phyloP scores from a whole-genome alignment of 1,140 invertebrate species.

The Trichonephila clavata region DNA sequence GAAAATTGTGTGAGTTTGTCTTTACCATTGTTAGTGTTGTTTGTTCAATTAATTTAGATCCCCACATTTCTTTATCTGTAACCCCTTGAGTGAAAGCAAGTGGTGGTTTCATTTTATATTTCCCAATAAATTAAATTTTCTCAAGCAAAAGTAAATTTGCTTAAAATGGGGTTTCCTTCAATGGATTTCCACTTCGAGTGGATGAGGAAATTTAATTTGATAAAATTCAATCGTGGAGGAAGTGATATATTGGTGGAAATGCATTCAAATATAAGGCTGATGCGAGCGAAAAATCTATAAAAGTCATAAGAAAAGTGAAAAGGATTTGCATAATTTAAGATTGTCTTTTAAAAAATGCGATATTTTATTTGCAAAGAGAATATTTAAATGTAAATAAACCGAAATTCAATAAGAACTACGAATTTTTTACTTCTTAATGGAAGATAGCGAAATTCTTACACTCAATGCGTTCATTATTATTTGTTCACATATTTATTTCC shows the following conservation, averaged over 20 bases:
- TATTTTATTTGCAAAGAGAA: too few species aligned
- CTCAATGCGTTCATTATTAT: too few species aligned
- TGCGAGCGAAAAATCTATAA: background rate
- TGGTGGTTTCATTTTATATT: constrained; percentile 2
- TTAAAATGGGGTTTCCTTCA: background rate
- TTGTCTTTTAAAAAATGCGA: too few species aligned
- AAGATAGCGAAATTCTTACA: too few species aligned
- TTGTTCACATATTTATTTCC: too few species aligned
- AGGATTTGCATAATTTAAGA: too few species aligned
- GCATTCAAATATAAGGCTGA: background rate
- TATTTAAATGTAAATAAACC: too few species aligned
- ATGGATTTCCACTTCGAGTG: background rate
- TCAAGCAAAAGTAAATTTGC: background rate
- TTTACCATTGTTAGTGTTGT: background rate
- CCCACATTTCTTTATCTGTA: background rate
- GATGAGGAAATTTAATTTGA: background rate
- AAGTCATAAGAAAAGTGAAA: too few species aligned
- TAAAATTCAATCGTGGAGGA: background rate
- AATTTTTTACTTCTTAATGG: too few species aligned
- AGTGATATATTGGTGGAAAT: background rate
- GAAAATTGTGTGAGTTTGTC: background rate
- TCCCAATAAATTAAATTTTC: constrained; percentile 9
- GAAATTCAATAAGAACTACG: too few species aligned
- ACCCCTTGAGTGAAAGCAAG: background rate
- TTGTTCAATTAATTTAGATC: constrained; percentile 3